These are phyloP conservation scores for Erythrocercus mccallii DNA, from an alignment of 2,113 vertebrate genomes.

Conservation along the genomic window DNA sequence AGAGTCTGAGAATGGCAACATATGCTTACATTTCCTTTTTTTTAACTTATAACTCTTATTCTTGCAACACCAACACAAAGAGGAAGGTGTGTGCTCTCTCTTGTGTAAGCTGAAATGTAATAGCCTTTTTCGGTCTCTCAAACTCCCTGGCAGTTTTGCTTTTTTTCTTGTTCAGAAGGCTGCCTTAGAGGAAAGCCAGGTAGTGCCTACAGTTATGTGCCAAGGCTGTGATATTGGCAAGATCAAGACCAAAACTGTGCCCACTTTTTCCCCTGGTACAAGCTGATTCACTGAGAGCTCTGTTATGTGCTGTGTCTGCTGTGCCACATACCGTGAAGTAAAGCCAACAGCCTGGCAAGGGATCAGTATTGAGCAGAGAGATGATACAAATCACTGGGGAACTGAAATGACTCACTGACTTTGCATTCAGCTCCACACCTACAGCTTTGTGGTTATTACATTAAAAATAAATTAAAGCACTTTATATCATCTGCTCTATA, in stretches of 20 bases:
- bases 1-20: background rate
- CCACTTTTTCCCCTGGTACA: background rate
- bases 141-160: background rate
- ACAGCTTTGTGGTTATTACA: background rate
- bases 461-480: slow-evolving; percentile 8
- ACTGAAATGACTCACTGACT: background rate
- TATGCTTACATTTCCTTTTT: background rate
- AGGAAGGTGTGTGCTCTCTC: background rate
- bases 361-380: background rate
- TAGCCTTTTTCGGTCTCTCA: background rate
- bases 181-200: background rate
- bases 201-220: background rate
- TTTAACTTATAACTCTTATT: background rate
- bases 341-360: background rate
- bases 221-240: background rate
- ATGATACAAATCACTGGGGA: background rate
- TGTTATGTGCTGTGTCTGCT: background rate
- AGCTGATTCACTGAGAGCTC: background rate
- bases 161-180: background rate
- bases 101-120: background rate
- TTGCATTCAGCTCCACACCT: background rate
- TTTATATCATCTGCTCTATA: background rate
- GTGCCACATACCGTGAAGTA: background rate
- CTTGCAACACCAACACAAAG: background rate
- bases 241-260: background rate